phyloP scores from a whole-genome alignment of 2,888 invertebrate genomes.

The Zygogramma bicolorata region DNA sequence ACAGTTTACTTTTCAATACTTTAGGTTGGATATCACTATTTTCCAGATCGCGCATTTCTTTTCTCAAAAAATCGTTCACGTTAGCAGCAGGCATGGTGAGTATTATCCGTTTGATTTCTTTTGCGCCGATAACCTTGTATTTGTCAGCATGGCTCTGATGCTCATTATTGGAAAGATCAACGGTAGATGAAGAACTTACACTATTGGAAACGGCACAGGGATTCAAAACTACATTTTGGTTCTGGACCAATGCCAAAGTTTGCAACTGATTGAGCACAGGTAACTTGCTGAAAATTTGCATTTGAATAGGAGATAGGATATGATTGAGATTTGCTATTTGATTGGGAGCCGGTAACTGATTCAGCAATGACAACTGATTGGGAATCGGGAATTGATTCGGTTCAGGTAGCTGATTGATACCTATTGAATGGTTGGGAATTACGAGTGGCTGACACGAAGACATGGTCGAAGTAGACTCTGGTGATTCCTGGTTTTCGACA shows the following conservation, averaged over 20 bases:
- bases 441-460: too few species aligned
- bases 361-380: background rate
- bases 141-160: background rate
- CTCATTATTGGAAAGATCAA: background rate
- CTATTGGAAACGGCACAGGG: background rate
- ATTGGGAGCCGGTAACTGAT: background rate
- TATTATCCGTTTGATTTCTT: constrained; percentile 26
- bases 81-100: background rate
- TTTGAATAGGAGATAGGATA: background rate
- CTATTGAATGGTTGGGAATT: too few species aligned
- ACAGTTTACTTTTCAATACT: constrained; percentile 22
- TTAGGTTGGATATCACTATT: constrained; percentile 18
- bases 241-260: background rate
- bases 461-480: background rate
- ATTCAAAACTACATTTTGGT: background rate
- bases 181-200: background rate
- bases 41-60: constrained; percentile 32
- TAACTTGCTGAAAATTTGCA: background rate
- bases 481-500: background rate
- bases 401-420: background rate
- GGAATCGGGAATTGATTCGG: background rate
- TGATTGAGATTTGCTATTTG: background rate
- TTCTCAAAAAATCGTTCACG: constrained; percentile 30
- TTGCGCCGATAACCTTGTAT: constrained; percentile 25
- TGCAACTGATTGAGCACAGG: background rate